Evolutionary conservation across 2,113 vertebrate genomes (phyloP).

Genomic region (Clarias gariepinus): DNA sequence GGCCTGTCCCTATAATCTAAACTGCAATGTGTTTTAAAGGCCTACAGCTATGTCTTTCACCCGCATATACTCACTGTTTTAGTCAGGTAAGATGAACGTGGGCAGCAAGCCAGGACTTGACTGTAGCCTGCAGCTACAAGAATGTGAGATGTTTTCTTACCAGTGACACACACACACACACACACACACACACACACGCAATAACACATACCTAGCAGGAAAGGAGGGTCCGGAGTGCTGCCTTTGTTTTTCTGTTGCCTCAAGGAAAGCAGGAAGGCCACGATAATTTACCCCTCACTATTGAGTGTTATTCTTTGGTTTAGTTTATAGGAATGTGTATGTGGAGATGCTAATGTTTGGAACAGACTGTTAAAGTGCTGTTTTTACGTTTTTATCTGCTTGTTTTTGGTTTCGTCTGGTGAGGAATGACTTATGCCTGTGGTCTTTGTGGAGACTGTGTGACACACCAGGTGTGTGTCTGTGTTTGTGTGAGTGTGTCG

Average conservation of each 20-base stretch:
- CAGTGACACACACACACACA: slow-evolving; percentile 1
- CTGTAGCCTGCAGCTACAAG: slow-evolving; percentile 62
- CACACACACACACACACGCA: background rate
- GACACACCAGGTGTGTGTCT: background rate
- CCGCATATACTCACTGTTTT: slow-evolving; percentile 28
- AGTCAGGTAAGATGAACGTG: slow-evolving; percentile 20
- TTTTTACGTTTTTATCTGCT: background rate
- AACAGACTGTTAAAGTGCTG: background rate
- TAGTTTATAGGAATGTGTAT: background rate
- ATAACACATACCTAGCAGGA: slow-evolving; percentile 15
- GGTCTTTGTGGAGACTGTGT: background rate
- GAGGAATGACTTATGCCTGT: background rate
- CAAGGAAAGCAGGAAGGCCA: slow-evolving; percentile 24
- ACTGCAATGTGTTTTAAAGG: slow-evolving; percentile 13
- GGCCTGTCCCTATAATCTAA: background rate
- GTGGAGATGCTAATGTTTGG: background rate
- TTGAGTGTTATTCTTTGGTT: slow-evolving; percentile 25
- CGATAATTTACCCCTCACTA: slow-evolving; percentile 34
- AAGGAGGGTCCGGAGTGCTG: slow-evolving; percentile 29
- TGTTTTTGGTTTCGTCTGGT: slow-evolving; percentile 11
- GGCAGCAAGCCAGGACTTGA: slow-evolving; percentile 56
- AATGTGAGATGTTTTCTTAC: slow-evolving; percentile 47
- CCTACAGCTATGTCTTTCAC: slow-evolving; percentile 15
- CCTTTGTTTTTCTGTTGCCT: slow-evolving; percentile 42
- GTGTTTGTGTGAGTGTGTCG: slow-evolving; percentile 37